Evolutionary conservation across 2,797 vertebrate genomes (phyloP).

Genomic region (Cuculus canorus): DNA sequence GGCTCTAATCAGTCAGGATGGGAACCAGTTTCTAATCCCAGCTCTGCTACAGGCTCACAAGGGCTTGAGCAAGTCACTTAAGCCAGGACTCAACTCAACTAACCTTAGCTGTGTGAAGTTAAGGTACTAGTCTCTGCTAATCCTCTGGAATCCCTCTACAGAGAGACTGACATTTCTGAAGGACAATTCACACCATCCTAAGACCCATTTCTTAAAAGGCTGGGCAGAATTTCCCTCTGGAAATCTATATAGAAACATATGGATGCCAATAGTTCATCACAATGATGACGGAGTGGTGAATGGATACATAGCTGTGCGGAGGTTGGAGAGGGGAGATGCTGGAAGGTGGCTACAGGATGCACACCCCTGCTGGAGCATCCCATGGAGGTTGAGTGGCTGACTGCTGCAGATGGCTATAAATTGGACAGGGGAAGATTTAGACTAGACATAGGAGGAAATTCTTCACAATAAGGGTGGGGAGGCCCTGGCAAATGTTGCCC

Average conservation of each 20-base stretch:
- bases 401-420: neutral
- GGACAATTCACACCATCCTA: neutral
- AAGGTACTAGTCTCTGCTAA: neutral
- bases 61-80: neutral
- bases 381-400: fast-evolving
- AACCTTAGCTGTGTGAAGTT: neutral
- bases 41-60: neutral
- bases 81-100: neutral
- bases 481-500: no score
- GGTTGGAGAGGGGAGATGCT: neutral
- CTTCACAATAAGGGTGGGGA: no score
- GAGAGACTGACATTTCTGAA: neutral
- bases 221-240: neutral
- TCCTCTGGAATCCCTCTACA: neutral
- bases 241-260: fast-evolving
- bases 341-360: neutral
- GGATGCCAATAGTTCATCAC: neutral
- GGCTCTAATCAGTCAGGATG: neutral
- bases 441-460: no score
- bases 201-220: neutral
- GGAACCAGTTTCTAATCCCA: neutral
- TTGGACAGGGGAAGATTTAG: no score
- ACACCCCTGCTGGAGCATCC: neutral
- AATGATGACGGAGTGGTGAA: fast-evolving
- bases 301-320: fast-evolving